Base-by-base conservation (phyloP, 1,140 invertebrate species). In the Phenacoccus solenopsis region DNA sequence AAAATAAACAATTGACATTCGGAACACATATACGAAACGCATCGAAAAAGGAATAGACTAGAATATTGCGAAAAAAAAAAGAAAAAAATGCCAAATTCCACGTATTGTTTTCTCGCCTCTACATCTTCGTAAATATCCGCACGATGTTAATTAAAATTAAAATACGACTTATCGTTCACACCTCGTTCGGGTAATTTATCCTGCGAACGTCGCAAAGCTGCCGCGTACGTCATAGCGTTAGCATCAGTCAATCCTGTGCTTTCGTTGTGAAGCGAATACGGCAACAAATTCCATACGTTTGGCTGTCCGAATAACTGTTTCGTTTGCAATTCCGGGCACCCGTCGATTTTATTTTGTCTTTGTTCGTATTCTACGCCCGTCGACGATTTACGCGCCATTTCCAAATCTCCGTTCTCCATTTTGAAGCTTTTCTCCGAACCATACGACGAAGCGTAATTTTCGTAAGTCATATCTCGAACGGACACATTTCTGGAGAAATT, bases 171-270 rank as follows among this genome's bases (percentile, higher is more conserved):
- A 49, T 49, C 38, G 16, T 49, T 49, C 5, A 49, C 13, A 16
- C 38, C 38, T 49, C 38, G 4, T 64, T 27, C 59, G 25, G 59
- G 2, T 9, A 64, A 16, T 16, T 64, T 64, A 25, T 64, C 22
- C 20, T 64, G 59, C 4, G 3, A 24, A 4, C 25, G 59, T 3
- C 59, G 59, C 4, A 64, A 24, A 2, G 59, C 59, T 24, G 59
- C 59, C 10, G 59, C 59, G 22, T 64, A 64, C 10, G 59, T 64
- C 59, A 64, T 64, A 24, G 59, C 59, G 59, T 24, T 64, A 24
- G 59, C 59, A 25, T 64, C 59, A 22, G 59, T n/a, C 38, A n/a
- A 4, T 24, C 7, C 56, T 5, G 16, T n/a, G 21, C 25, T 64
- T 64, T 24, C 59, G 16, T 49, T 49, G 20, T 49, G 38, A 10